These are phyloP conservation scores for Campylomormyrus numenius DNA, from an alignment of 2,113 vertebrate genomes.

Conservation along the genomic window DNA sequence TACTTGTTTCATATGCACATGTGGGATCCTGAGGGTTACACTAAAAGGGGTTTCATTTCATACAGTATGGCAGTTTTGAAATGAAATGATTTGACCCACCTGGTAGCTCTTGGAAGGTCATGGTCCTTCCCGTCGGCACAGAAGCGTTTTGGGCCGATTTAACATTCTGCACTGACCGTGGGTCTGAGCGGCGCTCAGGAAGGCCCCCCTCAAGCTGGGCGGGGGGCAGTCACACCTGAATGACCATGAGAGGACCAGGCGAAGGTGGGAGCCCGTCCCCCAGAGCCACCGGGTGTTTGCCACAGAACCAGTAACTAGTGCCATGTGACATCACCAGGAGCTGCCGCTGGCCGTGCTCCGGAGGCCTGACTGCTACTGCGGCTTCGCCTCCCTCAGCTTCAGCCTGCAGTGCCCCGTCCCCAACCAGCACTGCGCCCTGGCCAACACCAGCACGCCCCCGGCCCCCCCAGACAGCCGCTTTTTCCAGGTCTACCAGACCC, in stretches of 20 bases:
- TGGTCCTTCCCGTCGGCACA: not conserved
- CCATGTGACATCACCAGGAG: slow-evolving; percentile 58
- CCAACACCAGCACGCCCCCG: slow-evolving; percentile 27
- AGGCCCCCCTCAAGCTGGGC: not conserved
- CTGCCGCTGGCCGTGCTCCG: slow-evolving; percentile 76
- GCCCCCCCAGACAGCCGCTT: slow-evolving; percentile 34
- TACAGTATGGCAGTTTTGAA: not conserved
- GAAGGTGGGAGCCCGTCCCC: not conserved
- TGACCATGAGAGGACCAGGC: not conserved
- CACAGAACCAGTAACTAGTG: not conserved
- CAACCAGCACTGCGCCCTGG: slow-evolving; percentile 49
- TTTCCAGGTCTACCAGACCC: slow-evolving; percentile 82
- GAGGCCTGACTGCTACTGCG: slow-evolving; percentile 73
- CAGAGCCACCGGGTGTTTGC: not conserved
- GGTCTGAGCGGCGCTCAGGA: not conserved
- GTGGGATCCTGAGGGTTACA: not conserved
- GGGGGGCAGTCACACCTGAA: not conserved
- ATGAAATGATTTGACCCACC: not conserved
- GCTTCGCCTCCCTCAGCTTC: slow-evolving; percentile 67
- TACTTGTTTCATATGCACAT: not conserved
- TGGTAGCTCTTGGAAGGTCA: not conserved
- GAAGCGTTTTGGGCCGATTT: not conserved
- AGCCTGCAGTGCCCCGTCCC: slow-evolving; percentile 53
- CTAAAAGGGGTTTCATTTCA: not conserved
- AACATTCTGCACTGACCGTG: not conserved